Conservation (phyloP, 2,113 vertebrate genomes). For the Polypterus bichir region DNA sequence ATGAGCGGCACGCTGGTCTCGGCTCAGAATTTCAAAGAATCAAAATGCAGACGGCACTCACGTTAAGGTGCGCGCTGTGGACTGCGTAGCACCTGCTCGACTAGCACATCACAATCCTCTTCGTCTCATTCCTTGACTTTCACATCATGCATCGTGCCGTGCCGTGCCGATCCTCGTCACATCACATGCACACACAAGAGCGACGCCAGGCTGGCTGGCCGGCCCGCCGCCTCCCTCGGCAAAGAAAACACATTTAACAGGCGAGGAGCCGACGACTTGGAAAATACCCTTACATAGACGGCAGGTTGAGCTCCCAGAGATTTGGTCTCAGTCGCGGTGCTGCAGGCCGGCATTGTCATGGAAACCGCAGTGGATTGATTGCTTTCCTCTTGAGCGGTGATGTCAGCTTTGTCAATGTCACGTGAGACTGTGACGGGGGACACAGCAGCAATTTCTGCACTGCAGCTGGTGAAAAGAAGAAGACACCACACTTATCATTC, state of each 20-base stretch:
- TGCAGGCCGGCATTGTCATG: conserved; percentile 59
- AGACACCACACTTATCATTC: conserved; percentile 28
- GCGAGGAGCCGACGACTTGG: neutral
- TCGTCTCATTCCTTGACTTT: too few relatives aligned
- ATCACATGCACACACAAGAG: neutral
- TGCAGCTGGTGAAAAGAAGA: conserved; percentile 54
- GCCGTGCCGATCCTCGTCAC: too few relatives aligned
- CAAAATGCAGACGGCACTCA: too few relatives aligned
- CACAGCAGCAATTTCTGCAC: conserved; percentile 57
- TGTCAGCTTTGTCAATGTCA: conserved; percentile 53
- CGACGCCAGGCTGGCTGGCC: neutral
- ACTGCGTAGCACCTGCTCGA: too few relatives aligned
- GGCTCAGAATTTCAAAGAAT: too few relatives aligned
- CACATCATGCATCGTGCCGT: too few relatives aligned
- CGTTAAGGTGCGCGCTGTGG: too few relatives aligned
- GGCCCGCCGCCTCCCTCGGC: neutral
- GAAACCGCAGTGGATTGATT: conserved; percentile 54
- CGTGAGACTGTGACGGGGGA: conserved; percentile 51
- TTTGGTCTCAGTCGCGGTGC: conserved; percentile 45
- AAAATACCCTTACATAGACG: conserved; percentile 55
- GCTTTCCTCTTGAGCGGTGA: conserved; percentile 40
- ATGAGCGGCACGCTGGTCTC: too few relatives aligned
- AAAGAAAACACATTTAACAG: conserved; percentile 4
- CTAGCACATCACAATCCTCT: too few relatives aligned
- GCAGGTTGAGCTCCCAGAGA: conserved; percentile 36